phyloP scores from a whole-genome alignment of 2,797 vertebrate species.

The Limosa lapponica region DNA sequence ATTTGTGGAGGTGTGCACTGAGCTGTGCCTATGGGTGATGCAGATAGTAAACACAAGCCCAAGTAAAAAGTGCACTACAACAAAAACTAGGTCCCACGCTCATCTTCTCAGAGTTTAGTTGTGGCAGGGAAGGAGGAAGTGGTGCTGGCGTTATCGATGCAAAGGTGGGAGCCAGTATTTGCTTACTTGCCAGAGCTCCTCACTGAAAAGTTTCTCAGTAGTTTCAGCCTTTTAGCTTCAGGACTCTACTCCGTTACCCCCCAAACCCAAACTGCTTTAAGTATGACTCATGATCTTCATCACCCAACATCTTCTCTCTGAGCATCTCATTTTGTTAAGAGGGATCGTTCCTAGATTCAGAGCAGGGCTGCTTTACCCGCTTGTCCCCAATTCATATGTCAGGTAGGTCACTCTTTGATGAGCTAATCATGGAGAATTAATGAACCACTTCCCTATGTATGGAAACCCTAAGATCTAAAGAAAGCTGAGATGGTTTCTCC shows the following conservation, averaged over 20 bases:
- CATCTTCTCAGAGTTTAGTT: neutral
- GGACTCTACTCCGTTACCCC: neutral
- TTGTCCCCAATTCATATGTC: rapidly evolving
- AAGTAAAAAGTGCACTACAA: neutral
- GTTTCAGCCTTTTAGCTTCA: neutral
- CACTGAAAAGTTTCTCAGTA: neutral
- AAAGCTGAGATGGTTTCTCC: neutral
- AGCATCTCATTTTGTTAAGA: neutral
- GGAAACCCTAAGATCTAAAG: neutral
- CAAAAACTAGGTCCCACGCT: neutral
- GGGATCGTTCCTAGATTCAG: neutral
- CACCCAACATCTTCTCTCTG: neutral
- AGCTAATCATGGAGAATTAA: neutral
- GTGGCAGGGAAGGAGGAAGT: neutral
- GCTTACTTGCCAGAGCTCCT: neutral
- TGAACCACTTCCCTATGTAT: neutral
- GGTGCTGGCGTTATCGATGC: neutral
- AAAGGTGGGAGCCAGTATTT: neutral
- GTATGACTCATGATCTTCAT: neutral
- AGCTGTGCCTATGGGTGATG: neutral
- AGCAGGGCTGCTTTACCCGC: neutral
- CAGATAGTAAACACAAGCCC: neutral
- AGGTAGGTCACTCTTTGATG: neutral
- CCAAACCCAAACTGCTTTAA: neutral
- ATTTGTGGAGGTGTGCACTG: neutral